These are phyloP conservation scores for Onthophagus sagittarius DNA, from an alignment of 2,888 invertebrate genomes.

Conservation along the genomic window DNA sequence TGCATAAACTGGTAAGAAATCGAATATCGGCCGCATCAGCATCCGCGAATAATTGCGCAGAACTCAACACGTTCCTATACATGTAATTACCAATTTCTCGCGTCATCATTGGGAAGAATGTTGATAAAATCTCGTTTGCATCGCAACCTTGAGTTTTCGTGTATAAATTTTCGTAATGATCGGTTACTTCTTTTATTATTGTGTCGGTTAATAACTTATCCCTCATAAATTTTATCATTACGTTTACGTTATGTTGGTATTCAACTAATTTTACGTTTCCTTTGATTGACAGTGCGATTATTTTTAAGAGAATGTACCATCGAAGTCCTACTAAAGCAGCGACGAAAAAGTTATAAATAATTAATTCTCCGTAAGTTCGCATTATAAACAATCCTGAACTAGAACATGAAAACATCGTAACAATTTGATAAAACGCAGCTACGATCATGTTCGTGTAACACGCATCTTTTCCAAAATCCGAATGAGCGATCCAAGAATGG, in stretches of 20 bases:
- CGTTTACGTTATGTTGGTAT: conserved; percentile 27
- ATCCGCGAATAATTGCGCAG: conserved; percentile 16
- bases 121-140: conserved; percentile 4
- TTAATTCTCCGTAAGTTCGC: conserved; percentile 5
- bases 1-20: conserved; percentile 8
- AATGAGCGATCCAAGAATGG: conserved; percentile 14
- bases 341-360: not conserved
- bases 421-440: conserved; percentile 10
- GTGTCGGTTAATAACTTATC: conserved; percentile 27
- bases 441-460: not conserved
- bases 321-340: conserved; percentile 10
- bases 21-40: conserved; percentile 6
- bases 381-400: conserved; percentile 11
- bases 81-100: conserved; percentile 12
- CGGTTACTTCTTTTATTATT: conserved; percentile 26
- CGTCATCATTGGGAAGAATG: conserved; percentile 12
- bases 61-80: conserved; percentile 12
- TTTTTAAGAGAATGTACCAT: conserved; percentile 17
- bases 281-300: conserved; percentile 25
- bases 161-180: conserved; percentile 31
- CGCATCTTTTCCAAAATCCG: conserved; percentile 4
- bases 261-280: conserved; percentile 28
- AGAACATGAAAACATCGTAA: conserved; percentile 14
- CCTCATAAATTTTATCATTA: conserved; percentile 29
- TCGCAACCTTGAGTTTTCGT: conserved; percentile 26